A percentile compares a stretch with the other conserved stretches of the same genome.
These are phyloP conservation scores for Trichogramma pretiosum DNA, from an alignment of 1,140 invertebrate species.

Conservation along the genomic window DNA sequence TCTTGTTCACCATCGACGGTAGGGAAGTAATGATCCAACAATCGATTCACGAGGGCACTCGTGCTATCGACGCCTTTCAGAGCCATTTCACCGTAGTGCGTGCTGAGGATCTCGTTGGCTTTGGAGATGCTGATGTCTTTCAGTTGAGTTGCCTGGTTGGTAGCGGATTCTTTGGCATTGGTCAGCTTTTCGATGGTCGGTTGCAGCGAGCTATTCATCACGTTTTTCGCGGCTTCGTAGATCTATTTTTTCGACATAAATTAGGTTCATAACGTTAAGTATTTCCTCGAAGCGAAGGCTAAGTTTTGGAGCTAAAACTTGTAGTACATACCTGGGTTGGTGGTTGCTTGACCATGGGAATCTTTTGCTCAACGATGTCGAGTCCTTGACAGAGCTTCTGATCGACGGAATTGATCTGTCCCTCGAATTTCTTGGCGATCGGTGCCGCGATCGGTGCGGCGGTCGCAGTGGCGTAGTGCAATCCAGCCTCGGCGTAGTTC, in stretches of 20 bases:
- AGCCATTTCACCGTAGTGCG: slow-evolving; percentile 57
- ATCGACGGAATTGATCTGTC: slow-evolving; percentile 43
- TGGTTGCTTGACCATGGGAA: slow-evolving; percentile 45
- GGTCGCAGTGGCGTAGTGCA: slow-evolving; percentile 37
- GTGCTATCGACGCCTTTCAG: slow-evolving; percentile 57
- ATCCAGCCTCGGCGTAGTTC: slow-evolving; percentile 41
- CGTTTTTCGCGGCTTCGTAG: slow-evolving; percentile 59
- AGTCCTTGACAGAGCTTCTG: slow-evolving; percentile 46
- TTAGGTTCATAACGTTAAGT: neutral
- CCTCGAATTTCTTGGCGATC: slow-evolving; percentile 43
- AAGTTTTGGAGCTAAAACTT: neutral
- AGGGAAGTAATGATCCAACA: slow-evolving; percentile 61
- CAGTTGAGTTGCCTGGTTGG: slow-evolving; percentile 54
- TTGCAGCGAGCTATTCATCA: slow-evolving; percentile 53
- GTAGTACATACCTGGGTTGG: slow-evolving; percentile 38
- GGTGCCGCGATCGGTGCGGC: slow-evolving; percentile 37
- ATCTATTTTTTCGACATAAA: slow-evolving; percentile 42
- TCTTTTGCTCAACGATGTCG: slow-evolving; percentile 44
- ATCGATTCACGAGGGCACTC: slow-evolving; percentile 54
- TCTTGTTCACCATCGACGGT: slow-evolving; percentile 46
- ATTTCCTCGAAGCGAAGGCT: neutral
- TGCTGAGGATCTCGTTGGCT: slow-evolving; percentile 62
- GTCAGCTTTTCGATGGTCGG: slow-evolving; percentile 54
- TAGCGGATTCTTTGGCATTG: slow-evolving; percentile 50
- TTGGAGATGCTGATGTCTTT: slow-evolving; percentile 62